These are phyloP conservation scores for Eilema depressum DNA, from an alignment of 2,888 invertebrate species.

Conservation along the genomic window DNA sequence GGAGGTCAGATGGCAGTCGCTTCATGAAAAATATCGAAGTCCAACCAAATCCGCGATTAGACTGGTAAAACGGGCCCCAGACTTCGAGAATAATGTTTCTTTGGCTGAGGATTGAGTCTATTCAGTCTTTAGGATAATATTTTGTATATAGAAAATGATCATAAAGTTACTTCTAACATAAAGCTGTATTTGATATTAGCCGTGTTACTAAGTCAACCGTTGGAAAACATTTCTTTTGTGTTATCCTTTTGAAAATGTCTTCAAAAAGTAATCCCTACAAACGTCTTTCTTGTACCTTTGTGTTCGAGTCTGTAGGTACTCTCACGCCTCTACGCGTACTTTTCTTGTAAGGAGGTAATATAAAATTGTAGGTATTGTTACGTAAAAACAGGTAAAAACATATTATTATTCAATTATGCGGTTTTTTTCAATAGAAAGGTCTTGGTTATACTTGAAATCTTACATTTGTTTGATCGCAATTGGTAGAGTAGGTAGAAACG, in stretches of 20 bases:
- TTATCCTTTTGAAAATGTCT: conserved; percentile 7
- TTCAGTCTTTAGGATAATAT: neutral
- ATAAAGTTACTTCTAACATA: conserved; percentile 2
- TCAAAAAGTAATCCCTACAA: conserved; percentile 13
- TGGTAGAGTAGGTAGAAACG: too few relatives aligned
- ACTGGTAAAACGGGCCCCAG: too few relatives aligned
- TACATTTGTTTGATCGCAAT: too few relatives aligned
- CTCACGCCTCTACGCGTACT: neutral
- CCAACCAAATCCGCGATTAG: too few relatives aligned
- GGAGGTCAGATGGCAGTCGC: too few relatives aligned
- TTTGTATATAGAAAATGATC: neutral
- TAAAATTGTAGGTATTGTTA: neutral
- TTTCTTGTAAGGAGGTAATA: neutral
- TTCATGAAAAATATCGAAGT: too few relatives aligned
- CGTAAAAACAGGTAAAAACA: too few relatives aligned
- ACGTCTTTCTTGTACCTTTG: conserved; percentile 18
- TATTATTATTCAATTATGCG: too few relatives aligned
- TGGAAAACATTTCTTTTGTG: conserved; percentile 12
- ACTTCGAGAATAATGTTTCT: too few relatives aligned
- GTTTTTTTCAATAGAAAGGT: too few relatives aligned
- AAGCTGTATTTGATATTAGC: conserved; percentile 1
- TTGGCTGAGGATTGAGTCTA: neutral
- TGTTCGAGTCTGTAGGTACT: conserved; percentile 1
- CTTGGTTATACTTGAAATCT: too few relatives aligned
- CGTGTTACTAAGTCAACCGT: conserved; percentile 13